These are phyloP conservation scores for Petrolisthes cinctipes DNA, from an alignment of 2,888 invertebrate species.

Conservation along the genomic window DNA sequence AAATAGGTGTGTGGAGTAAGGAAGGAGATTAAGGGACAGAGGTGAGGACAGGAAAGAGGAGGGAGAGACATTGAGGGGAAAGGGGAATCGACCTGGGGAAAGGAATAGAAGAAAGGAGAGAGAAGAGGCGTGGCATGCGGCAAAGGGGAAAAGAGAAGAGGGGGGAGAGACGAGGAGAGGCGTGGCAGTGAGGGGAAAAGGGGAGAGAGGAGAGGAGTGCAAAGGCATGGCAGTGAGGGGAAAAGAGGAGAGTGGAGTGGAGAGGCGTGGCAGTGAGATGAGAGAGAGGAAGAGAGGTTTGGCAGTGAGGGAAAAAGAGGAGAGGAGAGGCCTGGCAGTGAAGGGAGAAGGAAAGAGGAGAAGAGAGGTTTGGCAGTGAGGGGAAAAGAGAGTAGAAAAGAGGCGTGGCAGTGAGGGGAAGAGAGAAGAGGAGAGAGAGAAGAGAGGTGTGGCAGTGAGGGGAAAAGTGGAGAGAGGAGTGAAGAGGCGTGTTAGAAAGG, in stretches of 20 bases:
- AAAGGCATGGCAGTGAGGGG: neutral
- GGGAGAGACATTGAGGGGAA: neutral
- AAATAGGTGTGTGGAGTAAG: no score
- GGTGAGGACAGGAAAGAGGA: no score
- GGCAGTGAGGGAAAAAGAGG: neutral
- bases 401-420: no score
- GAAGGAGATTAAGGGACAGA: no score
- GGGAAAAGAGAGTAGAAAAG: neutral
- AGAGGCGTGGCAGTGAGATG: neutral
- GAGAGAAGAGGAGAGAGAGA: no score
- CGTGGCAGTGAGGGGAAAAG: neutral
- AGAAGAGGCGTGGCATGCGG: neutral
- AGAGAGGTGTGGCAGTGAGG: no score
- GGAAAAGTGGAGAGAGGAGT: no score
- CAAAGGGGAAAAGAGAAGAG: neutral
- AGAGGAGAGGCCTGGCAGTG: neutral
- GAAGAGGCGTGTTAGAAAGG: no score
- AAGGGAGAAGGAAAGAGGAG: neutral
- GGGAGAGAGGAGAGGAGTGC: neutral
- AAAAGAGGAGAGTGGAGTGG: neutral
- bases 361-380: neutral
- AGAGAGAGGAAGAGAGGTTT: neutral
- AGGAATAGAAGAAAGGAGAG: neutral
- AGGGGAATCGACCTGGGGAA: neutral
- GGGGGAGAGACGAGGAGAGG: neutral